These are phyloP conservation scores for Pelobates fuscus DNA, from an alignment of 2,113 vertebrate species.

Conservation along the genomic window DNA sequence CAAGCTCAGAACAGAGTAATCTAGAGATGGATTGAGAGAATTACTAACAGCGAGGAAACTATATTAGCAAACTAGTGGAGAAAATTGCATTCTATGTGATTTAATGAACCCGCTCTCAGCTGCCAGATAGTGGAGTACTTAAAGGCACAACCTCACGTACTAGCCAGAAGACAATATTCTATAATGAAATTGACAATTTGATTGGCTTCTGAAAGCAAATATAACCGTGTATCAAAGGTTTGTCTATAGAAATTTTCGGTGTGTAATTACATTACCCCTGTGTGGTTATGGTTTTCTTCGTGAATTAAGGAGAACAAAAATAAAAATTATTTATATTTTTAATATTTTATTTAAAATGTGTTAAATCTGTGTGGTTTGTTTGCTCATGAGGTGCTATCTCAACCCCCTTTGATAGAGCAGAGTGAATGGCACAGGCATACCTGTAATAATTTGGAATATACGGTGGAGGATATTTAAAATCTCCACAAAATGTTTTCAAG, in stretches of 20 bases:
- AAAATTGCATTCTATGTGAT: slow-evolving; percentile 37
- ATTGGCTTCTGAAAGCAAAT: neutral
- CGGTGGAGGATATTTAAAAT: no score
- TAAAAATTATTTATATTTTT: no score
- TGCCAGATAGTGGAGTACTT: slow-evolving; percentile 7
- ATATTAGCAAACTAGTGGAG: slow-evolving; percentile 34
- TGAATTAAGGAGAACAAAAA: no score
- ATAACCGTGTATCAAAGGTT: neutral
- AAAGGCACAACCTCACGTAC: slow-evolving; percentile 4
- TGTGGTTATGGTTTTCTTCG: no score
- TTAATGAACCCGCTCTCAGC: slow-evolving; percentile 31
- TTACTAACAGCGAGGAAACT: slow-evolving; percentile 27
- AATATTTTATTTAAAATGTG: no score
- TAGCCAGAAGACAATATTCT: neutral
- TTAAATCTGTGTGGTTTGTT: no score
- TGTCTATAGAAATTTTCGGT: neutral
- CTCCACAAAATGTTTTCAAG: no score
- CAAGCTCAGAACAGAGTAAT: slow-evolving; percentile 29
- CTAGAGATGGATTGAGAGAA: slow-evolving; percentile 40
- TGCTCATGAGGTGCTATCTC: no score
- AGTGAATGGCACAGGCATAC: no score
- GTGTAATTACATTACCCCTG: neutral
- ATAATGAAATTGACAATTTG: neutral
- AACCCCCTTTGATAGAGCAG: no score
- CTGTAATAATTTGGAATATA: no score